phyloP scores from a whole-genome alignment of 2,113 vertebrate genomes.

The Nannobrachium achirus region DNA sequence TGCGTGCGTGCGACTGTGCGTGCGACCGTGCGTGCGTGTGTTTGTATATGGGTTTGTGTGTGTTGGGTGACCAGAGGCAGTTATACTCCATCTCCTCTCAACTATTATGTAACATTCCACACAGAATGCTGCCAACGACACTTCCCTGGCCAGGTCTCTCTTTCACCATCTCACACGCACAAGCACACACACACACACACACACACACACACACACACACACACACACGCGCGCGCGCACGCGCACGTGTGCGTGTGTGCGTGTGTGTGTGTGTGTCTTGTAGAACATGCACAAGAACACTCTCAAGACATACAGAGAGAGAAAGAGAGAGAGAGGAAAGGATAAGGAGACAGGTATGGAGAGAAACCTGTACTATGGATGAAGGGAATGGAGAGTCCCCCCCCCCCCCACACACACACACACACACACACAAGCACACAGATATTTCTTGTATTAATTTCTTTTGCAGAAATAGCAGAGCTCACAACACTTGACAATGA shows the following conservation, averaged over 20 bases:
- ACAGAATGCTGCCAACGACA: neutral
- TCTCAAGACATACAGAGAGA: no score
- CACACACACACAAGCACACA: conserved; percentile 3
- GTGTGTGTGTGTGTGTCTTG: neutral
- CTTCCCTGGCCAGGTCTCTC: neutral
- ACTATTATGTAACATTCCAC: conserved; percentile 48
- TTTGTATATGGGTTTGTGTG: conserved; percentile 21
- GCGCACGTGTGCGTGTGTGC: conserved; percentile 33
- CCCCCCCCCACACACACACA: conserved; percentile 1
- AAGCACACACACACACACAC: neutral
- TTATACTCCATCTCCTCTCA: conserved; percentile 27
- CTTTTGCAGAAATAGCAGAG: no score
- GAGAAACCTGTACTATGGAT: no score
- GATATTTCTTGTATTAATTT: no score
- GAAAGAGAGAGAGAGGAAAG: no score
- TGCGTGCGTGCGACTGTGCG: neutral
- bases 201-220: conserved; percentile 12
- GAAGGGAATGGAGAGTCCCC: neutral
- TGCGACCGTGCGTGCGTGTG: conserved; percentile 13
- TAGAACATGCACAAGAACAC: neutral
- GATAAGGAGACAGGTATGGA: no score
- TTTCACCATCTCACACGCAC: neutral
- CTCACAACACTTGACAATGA: no score
- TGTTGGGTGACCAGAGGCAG: conserved; percentile 24
- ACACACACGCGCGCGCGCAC: conserved; percentile 7